A percentile compares a stretch with the other conserved stretches of the same genome.
Conservation (phyloP, 2,113 vertebrate species). For the Lutjanus erythropterus region DNA sequence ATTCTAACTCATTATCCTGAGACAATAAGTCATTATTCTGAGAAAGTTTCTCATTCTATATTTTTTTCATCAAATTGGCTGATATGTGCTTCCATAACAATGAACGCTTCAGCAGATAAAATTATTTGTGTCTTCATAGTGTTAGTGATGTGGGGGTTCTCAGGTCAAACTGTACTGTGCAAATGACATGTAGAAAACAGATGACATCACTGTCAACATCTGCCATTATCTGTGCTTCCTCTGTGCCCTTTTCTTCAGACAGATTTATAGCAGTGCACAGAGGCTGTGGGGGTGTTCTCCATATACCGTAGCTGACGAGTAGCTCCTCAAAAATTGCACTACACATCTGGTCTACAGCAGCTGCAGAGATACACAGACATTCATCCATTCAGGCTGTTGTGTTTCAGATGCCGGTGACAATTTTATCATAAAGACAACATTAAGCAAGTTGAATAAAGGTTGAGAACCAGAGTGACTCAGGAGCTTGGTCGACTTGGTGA, state of each 20-base stretch:
- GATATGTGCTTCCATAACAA: too few species aligned
- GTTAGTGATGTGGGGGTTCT: not conserved
- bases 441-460: not conserved
- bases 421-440: not conserved
- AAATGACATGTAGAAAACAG: not conserved
- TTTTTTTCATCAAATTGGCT: too few species aligned
- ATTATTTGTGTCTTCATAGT: not conserved
- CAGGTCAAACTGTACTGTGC: not conserved
- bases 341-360: not conserved
- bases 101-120: not conserved
- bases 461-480: not conserved
- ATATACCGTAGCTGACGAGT: not conserved
- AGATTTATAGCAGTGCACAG: not conserved
- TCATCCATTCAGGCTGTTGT: not conserved
- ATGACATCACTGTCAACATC: not conserved
- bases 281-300: not conserved
- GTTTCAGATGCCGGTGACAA: not conserved
- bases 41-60: too few species aligned
- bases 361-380: not conserved
- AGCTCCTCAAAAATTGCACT: not conserved
- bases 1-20: too few species aligned
- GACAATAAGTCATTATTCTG: too few species aligned
- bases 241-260: too few species aligned
- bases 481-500: too few species aligned
- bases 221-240: not conserved